A percentile compares a stretch with the other conserved stretches of the same genome.
Conservation (phyloP, 1,140 invertebrate genomes). For the Kradibia gibbosae region DNA sequence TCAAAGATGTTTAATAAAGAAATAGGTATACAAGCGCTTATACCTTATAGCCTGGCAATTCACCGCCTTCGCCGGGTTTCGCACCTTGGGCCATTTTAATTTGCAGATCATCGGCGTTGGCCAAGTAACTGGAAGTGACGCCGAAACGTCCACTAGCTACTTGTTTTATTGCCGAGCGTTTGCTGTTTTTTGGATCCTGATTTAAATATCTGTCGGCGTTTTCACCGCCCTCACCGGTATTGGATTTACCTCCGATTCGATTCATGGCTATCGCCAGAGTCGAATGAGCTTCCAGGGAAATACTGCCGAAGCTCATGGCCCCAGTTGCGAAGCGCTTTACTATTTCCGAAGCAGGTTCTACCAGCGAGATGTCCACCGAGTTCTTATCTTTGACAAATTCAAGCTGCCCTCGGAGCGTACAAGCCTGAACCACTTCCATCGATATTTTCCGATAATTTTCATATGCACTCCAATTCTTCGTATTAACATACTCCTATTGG, state of each 20-base stretch:
- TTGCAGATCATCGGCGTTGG: slow-evolving; percentile 96
- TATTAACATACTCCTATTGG: slow-evolving; percentile 85
- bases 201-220: slow-evolving; percentile 81
- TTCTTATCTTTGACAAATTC: slow-evolving; percentile 85
- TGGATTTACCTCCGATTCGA: slow-evolving; percentile 94
- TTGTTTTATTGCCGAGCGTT: slow-evolving; percentile 88
- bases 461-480: slow-evolving; percentile 88
- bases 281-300: slow-evolving; percentile 94
- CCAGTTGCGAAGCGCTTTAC: slow-evolving; percentile 90
- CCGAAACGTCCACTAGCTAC: slow-evolving; percentile 98
- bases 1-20: too few species aligned
- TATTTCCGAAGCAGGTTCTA: slow-evolving; percentile 94
- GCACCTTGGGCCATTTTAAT: slow-evolving; percentile 99
- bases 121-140: slow-evolving; percentile 96
- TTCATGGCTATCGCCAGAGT: slow-evolving; percentile 99
- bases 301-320: slow-evolving; percentile 95
- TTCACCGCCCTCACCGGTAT: slow-evolving; percentile 96
- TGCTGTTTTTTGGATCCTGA: slow-evolving; percentile 86
- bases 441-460: slow-evolving; percentile 91
- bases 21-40: too few species aligned
- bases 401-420: slow-evolving; percentile 94
- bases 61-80: slow-evolving; percentile 96
- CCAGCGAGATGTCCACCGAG: slow-evolving; percentile 87
- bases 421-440: slow-evolving; percentile 88
- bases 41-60: slow-evolving; percentile 89